Evolutionary conservation across 2,888 invertebrate species (phyloP).

Genomic region (Drosophila tanythrix): DNA sequence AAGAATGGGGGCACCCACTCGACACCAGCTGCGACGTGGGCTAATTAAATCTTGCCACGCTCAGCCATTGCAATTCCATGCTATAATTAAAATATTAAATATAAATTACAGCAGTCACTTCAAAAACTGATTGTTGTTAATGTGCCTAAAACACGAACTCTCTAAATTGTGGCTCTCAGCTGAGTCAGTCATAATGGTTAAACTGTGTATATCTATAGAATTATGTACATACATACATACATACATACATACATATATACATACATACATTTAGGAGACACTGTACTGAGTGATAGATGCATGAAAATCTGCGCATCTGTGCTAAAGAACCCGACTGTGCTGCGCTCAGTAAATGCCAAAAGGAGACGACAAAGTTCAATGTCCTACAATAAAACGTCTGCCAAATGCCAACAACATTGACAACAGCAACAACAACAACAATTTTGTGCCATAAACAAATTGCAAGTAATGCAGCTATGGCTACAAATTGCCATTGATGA

Average conservation of each 20-base stretch:
- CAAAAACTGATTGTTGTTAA: slow-evolving; percentile 39
- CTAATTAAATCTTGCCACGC: slow-evolving; percentile 59
- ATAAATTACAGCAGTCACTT: slow-evolving; percentile 48
- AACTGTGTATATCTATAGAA: slow-evolving; percentile 21
- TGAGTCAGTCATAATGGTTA: slow-evolving; percentile 31
- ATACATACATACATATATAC: too few relatives aligned
- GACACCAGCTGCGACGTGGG: slow-evolving; percentile 35
- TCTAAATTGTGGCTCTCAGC: neutral
- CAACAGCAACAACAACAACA: slow-evolving; percentile 18
- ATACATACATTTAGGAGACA: slow-evolving; percentile 8
- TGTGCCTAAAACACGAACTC: slow-evolving; percentile 59
- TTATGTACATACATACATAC: neutral
- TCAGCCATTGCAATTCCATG: slow-evolving; percentile 32
- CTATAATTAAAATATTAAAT: slow-evolving; percentile 75
- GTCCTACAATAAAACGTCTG: slow-evolving; percentile 48
- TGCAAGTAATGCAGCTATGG: slow-evolving; percentile 43
- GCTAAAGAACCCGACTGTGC: slow-evolving; percentile 41
- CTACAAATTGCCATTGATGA: slow-evolving; percentile 72
- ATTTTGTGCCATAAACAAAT: slow-evolving; percentile 72
- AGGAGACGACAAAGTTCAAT: slow-evolving; percentile 64
- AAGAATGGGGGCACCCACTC: slow-evolving; percentile 33
- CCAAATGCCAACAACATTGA: slow-evolving; percentile 53
- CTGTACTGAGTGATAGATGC: slow-evolving; percentile 14
- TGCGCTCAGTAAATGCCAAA: slow-evolving; percentile 47
- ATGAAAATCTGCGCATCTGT: slow-evolving; percentile 11